Percentiles rank a stretch among this genome's conserved stretches.
phyloP scores from a whole-genome alignment of 2,797 vertebrate genomes.

The Diplodus puntazzo region DNA sequence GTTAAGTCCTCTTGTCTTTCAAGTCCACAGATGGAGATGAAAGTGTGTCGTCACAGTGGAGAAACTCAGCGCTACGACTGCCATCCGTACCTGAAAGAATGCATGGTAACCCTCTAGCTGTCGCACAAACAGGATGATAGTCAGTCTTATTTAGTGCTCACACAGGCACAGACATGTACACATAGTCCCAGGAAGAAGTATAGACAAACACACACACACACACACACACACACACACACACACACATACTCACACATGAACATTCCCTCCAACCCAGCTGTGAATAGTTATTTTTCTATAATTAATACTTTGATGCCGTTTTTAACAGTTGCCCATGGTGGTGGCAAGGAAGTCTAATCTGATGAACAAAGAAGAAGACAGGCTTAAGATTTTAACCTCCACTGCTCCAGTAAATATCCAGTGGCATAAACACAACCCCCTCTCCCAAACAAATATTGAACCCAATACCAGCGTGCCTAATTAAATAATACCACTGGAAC shows the following conservation, averaged over 20 bases:
- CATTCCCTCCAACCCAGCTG: conserved; percentile 30
- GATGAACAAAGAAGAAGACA: conserved; percentile 74
- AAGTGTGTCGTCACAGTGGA: background rate
- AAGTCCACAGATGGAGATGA: background rate
- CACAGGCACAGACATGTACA: background rate
- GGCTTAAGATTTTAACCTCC: conserved; percentile 76
- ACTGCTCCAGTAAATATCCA: conserved; percentile 78
- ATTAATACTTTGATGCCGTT: conserved; percentile 73
- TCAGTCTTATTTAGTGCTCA: conserved; percentile 4
- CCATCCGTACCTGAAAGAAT: background rate
- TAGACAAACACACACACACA: conserved; percentile 8
- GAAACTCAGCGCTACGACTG: background rate
- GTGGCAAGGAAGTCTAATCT: conserved; percentile 73
- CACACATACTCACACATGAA: background rate
- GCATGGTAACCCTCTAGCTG: background rate
- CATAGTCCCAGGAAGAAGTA: conserved; percentile 13
- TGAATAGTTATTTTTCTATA: conserved; percentile 59
- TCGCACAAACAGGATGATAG: conserved; percentile 16
- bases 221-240: background rate
- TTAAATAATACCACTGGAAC: conserved; percentile 61
- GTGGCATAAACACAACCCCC: conserved; percentile 78
- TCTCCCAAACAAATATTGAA: conserved; percentile 66
- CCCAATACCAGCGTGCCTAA: conserved; percentile 41
- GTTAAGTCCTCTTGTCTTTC: background rate
- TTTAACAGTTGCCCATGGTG: conserved; percentile 65